These are phyloP conservation scores for Eristalinus sepulchralis DNA, from an alignment of 2,888 invertebrate genomes.

Conservation along the genomic window DNA sequence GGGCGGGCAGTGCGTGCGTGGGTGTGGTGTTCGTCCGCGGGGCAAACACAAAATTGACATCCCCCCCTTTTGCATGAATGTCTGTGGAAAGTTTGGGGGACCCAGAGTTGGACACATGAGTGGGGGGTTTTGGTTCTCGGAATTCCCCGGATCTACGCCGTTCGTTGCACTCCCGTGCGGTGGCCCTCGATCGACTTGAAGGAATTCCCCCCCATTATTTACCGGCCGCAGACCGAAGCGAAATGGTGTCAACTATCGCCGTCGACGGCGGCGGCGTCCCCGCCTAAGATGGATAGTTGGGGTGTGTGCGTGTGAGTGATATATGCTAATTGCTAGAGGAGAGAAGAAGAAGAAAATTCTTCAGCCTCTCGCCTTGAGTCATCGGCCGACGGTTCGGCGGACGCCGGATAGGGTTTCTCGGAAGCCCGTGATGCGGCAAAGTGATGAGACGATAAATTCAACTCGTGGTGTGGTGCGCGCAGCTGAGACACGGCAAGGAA, in stretches of 20 bases:
- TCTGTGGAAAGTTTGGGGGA: background rate
- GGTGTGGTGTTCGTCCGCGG: background rate
- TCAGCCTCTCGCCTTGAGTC: conserved; percentile 14
- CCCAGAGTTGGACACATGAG: background rate
- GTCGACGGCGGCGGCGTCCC: background rate
- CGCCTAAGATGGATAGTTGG: background rate
- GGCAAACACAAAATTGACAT: conserved; percentile 17
- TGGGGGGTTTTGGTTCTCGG: conserved; percentile 42
- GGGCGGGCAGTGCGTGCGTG: background rate
- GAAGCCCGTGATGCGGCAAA: conserved; percentile 1
- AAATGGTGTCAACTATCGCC: conserved; percentile 15
- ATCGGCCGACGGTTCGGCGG: too few species aligned
- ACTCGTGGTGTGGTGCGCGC: conserved; percentile 2
- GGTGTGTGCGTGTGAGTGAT: background rate
- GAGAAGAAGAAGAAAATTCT: background rate
- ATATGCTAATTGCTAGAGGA: conserved; percentile 10
- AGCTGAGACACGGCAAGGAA: background rate
- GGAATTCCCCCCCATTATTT: background rate
- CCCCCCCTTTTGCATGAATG: conserved; percentile 3
- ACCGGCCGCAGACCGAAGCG: background rate
- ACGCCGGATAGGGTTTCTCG: conserved; percentile 5
- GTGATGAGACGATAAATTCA: conserved; percentile 12
- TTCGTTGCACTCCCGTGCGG: background rate
- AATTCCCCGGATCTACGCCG: conserved; percentile 19
- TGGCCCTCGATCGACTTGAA: background rate